Evolutionary conservation across 2,113 vertebrate species (phyloP).

Genomic region (Pseudorasbora parva): DNA sequence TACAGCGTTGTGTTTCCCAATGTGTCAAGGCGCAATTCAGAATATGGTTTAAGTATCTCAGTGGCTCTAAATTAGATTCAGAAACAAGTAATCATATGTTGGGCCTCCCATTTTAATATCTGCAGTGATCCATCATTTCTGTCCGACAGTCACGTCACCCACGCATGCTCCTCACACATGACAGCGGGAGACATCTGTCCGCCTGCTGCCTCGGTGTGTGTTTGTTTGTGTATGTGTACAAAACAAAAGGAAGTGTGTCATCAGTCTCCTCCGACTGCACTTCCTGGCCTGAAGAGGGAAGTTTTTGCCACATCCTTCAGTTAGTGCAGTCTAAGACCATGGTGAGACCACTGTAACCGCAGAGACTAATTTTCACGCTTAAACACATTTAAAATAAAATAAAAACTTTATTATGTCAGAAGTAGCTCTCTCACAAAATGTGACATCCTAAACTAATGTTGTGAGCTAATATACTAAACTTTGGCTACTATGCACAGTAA

Average conservation of each 20-base stretch:
- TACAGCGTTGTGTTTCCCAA: background rate
- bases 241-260: constrained; percentile 44
- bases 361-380: background rate
- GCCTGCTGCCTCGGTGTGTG: background rate
- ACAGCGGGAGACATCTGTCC: constrained; percentile 28
- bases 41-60: background rate
- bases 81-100: constrained; percentile 5
- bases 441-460: background rate
- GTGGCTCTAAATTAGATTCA: background rate
- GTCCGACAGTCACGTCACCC: constrained; percentile 11
- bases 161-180: background rate
- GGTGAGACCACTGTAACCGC: background rate
- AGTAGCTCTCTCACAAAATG: background rate
- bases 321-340: background rate
- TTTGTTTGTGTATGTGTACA: background rate
- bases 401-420: background rate
- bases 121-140: background rate
- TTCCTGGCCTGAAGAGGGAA: constrained; percentile 18
- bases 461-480: background rate
- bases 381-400: background rate
- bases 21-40: background rate
- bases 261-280: constrained; percentile 46
- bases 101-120: constrained; percentile 38
- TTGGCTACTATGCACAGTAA: background rate
- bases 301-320: constrained; percentile 35